A percentile compares a stretch with the other conserved stretches of the same genome.
Evolutionary conservation across 2,797 vertebrate genomes (phyloP).

Genomic region (Molossus alvarezi): DNA sequence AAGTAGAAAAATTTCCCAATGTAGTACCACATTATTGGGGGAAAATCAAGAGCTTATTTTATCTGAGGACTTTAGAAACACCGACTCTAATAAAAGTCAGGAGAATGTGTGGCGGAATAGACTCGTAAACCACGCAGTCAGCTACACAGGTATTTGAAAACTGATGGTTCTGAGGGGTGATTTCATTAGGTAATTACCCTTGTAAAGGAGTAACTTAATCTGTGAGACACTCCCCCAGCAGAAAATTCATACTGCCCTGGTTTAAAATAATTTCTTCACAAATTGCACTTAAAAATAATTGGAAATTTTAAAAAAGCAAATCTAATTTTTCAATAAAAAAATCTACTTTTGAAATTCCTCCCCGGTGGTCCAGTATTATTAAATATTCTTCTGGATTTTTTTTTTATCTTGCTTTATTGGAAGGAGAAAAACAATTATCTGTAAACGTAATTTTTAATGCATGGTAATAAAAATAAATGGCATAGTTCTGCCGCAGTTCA

Average conservation of each 20-base stretch:
- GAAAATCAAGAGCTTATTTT: conserved; percentile 44
- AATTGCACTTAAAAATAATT: conserved; percentile 89
- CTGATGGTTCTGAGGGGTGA: conserved; percentile 87
- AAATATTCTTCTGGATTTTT: conserved; percentile 92
- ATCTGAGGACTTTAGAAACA: conserved; percentile 61
- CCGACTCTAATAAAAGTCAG: conserved; percentile 43
- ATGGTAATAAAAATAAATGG: conserved; percentile 94
- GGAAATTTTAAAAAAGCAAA: conserved; percentile 88
- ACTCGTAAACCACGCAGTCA: conserved; percentile 83
- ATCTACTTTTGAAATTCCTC: conserved; percentile 90
- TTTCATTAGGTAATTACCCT: conserved; percentile 90
- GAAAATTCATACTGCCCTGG: conserved; percentile 83
- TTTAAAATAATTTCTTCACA: conserved; percentile 87
- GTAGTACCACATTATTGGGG: background rate
- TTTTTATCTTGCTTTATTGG: conserved; percentile 92
- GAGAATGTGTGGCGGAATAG: conserved; percentile 81
- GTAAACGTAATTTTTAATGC: conserved; percentile 94
- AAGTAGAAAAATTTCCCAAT: conserved; percentile 40
- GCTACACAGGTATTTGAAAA: conserved; percentile 88
- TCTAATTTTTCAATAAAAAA: conserved; percentile 90
- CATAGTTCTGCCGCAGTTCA: conserved; percentile 92
- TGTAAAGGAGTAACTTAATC: conserved; percentile 88
- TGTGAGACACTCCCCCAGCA: conserved; percentile 80
- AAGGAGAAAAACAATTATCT: conserved; percentile 94
- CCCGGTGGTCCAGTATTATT: conserved; percentile 93